These are phyloP conservation scores for Alauda arvensis DNA, from an alignment of 2,797 vertebrate genomes.

Conservation along the genomic window DNA sequence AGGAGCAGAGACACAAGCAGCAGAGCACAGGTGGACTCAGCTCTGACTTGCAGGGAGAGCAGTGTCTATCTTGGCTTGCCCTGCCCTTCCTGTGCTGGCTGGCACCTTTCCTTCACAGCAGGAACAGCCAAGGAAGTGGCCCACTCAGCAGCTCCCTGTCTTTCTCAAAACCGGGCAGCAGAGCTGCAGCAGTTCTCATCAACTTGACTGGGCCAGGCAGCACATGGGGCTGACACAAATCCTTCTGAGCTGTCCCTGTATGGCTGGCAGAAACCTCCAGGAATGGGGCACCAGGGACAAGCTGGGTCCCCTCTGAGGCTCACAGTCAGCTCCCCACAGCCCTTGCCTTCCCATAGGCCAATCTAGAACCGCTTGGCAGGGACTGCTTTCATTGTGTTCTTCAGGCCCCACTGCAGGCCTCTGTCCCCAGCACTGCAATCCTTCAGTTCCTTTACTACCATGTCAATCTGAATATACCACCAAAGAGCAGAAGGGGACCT, in stretches of 20 bases:
- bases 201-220: not conserved
- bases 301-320: fast-evolving
- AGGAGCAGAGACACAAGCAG: not conserved
- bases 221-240: not conserved
- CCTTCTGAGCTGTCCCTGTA: not conserved
- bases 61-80: not conserved
- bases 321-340: not conserved
- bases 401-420: not conserved
- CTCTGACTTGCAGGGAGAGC: not conserved
- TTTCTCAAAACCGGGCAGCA: not conserved
- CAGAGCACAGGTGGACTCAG: not conserved
- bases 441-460: not conserved
- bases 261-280: not conserved
- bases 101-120: not conserved
- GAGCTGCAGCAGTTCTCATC: too few species aligned
- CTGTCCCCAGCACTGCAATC: not conserved
- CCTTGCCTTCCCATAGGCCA: too few species aligned
- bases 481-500: not conserved
- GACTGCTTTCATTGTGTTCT: not conserved
- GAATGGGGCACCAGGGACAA: not conserved
- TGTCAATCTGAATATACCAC: not conserved
- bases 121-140: not conserved
- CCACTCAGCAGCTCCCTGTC: not conserved
- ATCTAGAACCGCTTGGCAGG: not conserved
- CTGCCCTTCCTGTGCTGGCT: not conserved